These are phyloP conservation scores for Nephrotoma appendiculata DNA, from an alignment of 2,888 invertebrate genomes.

Conservation along the genomic window DNA sequence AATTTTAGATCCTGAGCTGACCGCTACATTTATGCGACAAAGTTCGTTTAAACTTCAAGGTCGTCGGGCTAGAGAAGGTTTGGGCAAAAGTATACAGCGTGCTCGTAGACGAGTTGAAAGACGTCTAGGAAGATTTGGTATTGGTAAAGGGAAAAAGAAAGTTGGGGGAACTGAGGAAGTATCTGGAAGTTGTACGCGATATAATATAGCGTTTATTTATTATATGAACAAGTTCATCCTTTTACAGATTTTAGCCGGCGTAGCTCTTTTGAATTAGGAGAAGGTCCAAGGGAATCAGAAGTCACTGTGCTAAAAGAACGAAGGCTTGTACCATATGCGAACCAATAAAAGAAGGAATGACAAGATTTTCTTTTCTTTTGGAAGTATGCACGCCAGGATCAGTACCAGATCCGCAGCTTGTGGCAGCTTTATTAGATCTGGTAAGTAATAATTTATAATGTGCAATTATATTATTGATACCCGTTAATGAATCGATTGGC, in stretches of 20 bases:
- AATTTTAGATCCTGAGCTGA: slow-evolving; percentile 40
- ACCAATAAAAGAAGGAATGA: slow-evolving; percentile 74
- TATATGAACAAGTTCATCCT: neutral
- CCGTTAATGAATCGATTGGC: no score
- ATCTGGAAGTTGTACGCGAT: slow-evolving; percentile 52
- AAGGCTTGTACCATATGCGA: slow-evolving; percentile 63
- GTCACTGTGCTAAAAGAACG: slow-evolving; percentile 79
- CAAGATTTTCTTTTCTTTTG: slow-evolving; percentile 77
- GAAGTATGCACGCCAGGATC: slow-evolving; percentile 94
- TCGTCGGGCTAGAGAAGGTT: slow-evolving; percentile 32
- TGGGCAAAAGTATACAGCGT: slow-evolving; percentile 56
- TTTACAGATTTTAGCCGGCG: slow-evolving; percentile 53
- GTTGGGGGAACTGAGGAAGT: slow-evolving; percentile 79
- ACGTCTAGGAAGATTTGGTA: slow-evolving; percentile 67
- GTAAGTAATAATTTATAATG: slow-evolving; percentile 36
- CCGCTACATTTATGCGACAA: slow-evolving; percentile 39
- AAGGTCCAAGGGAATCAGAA: slow-evolving; percentile 70
- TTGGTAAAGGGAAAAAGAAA: slow-evolving; percentile 76
- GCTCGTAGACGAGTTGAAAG: slow-evolving; percentile 83
- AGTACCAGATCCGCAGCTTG: slow-evolving; percentile 89
- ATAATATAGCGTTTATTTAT: neutral
- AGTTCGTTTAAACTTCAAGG: slow-evolving; percentile 32
- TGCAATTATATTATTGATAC: no score
- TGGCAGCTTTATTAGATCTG: slow-evolving; percentile 87
- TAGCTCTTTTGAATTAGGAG: slow-evolving; percentile 69